Evolutionary conservation across 2,888 invertebrate species (phyloP).

Genomic region (Merodon equestris): DNA sequence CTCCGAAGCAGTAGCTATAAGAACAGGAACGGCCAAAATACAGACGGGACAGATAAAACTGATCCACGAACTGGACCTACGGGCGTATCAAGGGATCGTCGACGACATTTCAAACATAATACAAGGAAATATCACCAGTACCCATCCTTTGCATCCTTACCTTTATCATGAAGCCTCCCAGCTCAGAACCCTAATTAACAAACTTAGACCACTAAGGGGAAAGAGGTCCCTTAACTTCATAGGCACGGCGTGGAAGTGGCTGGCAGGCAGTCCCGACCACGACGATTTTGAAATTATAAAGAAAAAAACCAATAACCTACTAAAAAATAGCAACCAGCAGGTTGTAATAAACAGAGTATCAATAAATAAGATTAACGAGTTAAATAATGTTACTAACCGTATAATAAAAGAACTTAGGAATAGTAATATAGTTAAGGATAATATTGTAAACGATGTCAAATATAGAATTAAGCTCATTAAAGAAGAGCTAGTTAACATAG

Average conservation of each 20-base stretch:
- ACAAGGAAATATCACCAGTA: too few species aligned
- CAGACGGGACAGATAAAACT: too few species aligned
- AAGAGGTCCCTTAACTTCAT: slow-evolving; percentile 15
- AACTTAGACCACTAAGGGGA: slow-evolving; percentile 1
- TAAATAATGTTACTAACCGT: neutral
- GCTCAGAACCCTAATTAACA: slow-evolving; percentile 1
- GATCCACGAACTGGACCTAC: too few species aligned
- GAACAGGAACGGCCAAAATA: too few species aligned
- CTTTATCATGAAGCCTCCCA: slow-evolving; percentile 12
- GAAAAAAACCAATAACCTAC: too few species aligned
- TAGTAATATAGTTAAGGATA: neutral
- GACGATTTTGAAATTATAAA: too few species aligned
- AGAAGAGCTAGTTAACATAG: slow-evolving; percentile 8
- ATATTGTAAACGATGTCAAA: slow-evolving; percentile 9
- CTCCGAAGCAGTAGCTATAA: too few species aligned
- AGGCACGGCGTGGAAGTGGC: slow-evolving; percentile 10
- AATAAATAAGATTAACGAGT: slow-evolving; percentile 17
- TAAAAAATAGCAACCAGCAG: slow-evolving; percentile 13
- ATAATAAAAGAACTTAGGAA: slow-evolving; percentile 2
- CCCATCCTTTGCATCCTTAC: slow-evolving; percentile 4
- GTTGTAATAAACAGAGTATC: slow-evolving; percentile 16
- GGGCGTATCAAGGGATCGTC: too few species aligned
- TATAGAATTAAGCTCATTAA: slow-evolving; percentile 11
- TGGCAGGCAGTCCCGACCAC: slow-evolving; percentile 7
- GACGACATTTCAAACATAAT: too few species aligned